Conservation (phyloP, 2,888 invertebrate species). For the Therioaphis trifolii region DNA sequence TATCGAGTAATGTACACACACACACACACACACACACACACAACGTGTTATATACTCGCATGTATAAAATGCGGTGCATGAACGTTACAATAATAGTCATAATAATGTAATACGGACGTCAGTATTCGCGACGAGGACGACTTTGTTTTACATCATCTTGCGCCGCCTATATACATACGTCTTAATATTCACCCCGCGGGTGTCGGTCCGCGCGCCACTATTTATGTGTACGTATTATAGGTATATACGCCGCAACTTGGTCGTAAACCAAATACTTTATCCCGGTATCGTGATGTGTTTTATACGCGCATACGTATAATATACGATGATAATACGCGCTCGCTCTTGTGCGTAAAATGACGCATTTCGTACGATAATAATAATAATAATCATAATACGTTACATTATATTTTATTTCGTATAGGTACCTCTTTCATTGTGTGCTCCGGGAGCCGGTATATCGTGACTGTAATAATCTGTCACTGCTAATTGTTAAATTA, state of each 20-base stretch:
- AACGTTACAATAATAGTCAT: not conserved
- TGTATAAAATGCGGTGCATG: not conserved
- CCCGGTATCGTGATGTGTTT: not conserved
- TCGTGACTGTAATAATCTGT: too few relatives aligned
- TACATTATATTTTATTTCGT: too few relatives aligned
- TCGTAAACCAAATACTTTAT: constrained; percentile 20
- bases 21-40: too few relatives aligned
- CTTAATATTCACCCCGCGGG: constrained; percentile 33
- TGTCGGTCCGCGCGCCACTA: not conserved
- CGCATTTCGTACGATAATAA: not conserved
- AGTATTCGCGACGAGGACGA: not conserved
- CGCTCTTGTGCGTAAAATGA: not conserved
- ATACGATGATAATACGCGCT: too few relatives aligned
- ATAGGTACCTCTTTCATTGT: too few relatives aligned
- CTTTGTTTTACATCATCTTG: not conserved
- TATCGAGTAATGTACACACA: too few relatives aligned
- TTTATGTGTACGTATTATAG: too few relatives aligned
- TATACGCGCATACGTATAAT: not conserved
- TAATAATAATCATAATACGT: not conserved
- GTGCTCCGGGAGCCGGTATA: too few relatives aligned
- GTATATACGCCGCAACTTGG: too few relatives aligned
- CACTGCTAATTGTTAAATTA: too few relatives aligned
- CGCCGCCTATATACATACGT: not conserved
- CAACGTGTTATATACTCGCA: not conserved
- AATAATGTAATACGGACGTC: not conserved